Conservation (phyloP, 2,888 invertebrate species). For the Steinernema scapterisci region DNA sequence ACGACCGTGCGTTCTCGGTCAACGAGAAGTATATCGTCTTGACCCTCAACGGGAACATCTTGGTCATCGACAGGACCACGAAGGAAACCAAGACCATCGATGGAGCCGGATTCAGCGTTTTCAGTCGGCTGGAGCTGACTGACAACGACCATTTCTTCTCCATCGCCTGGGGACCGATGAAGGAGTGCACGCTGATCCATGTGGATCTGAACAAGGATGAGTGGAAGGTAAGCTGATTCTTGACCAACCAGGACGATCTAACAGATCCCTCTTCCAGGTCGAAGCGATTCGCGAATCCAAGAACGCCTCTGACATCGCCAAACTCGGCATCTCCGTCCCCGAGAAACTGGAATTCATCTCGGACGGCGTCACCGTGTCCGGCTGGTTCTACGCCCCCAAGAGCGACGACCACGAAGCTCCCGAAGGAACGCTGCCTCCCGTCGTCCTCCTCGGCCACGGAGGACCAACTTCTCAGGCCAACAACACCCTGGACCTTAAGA, state of each 20-base stretch:
- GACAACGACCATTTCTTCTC: slow-evolving; percentile 33
- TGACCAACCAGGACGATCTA: too few relatives aligned
- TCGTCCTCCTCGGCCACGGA: slow-evolving; percentile 69
- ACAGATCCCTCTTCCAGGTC: too few relatives aligned
- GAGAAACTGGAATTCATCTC: slow-evolving; percentile 65
- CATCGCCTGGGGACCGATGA: slow-evolving; percentile 37
- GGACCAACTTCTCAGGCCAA: slow-evolving; percentile 68
- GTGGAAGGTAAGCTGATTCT: slow-evolving; percentile 15
- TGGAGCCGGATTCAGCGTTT: slow-evolving; percentile 25
- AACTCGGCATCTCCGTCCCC: slow-evolving; percentile 68
- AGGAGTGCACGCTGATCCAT: slow-evolving; percentile 34
- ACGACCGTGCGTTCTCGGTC: slow-evolving; percentile 56
- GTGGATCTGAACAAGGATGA: slow-evolving; percentile 35
- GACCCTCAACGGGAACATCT: slow-evolving; percentile 6
- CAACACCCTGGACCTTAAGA: slow-evolving; percentile 65
- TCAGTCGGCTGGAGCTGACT: slow-evolving; percentile 19
- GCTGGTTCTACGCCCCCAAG: slow-evolving; percentile 66
- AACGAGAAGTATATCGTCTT: slow-evolving; percentile 42
- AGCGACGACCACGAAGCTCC: slow-evolving; percentile 67
- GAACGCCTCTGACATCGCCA: slow-evolving; percentile 43
- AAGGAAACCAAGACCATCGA: background rate
- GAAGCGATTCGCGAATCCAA: slow-evolving; percentile 42
- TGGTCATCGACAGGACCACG: slow-evolving; percentile 31
- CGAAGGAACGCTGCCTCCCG: slow-evolving; percentile 67
- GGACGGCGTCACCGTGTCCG: slow-evolving; percentile 46